Evolutionary conservation across 2,888 invertebrate genomes (phyloP), one percentile per base, ranked within the genome.

Genomic region (Phrixothrix hirtus): DNA sequence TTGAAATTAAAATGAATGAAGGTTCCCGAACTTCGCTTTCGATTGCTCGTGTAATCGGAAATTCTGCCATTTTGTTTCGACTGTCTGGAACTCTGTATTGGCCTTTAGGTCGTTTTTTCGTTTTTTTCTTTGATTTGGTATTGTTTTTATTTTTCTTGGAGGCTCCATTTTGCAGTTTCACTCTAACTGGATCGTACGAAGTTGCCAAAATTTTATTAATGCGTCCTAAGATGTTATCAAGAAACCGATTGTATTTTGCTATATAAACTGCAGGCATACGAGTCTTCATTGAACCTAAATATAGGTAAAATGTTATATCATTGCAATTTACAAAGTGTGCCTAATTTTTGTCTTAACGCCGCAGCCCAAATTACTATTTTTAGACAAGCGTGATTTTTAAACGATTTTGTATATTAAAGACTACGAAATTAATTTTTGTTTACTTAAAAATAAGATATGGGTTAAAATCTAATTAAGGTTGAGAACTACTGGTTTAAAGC

Each of bases 151-250:
- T 76, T 12, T 71, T 72, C 21, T 71, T 75, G 35, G 65, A 75
- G 7, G 79, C 80, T 0, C 80, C 79, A 35, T 72, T 72, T 57
- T 83, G 81, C 21, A 89, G 75, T 67, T 86, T 85, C 0, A 92
- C 92, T 59, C 87, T 87, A 48, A 92, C 92, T 0, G 92, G 92
- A 71, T 92, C 92, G 75, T 91, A 92, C 38, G 88, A 89, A 58
- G 84, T 82, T 37, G 86, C 81, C 58, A 92, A 77, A 51, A 92
- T 88, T 62, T 85, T 85, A 76, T 92, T 92, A 77, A 92, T 90
- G 64, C 89, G 83, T 48, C 84, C 84, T 58, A 92, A 79, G 61
- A 92, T 89, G 64, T 85, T 89, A 76, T 92, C 92, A 47, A 91
- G 87, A 74, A 91, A 92, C 61, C 87, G 83, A 76, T 92, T 92